phyloP scores from a whole-genome alignment of 92 coral and sea anemone genomes.

The Umimayanthus chanpuru region DNA sequence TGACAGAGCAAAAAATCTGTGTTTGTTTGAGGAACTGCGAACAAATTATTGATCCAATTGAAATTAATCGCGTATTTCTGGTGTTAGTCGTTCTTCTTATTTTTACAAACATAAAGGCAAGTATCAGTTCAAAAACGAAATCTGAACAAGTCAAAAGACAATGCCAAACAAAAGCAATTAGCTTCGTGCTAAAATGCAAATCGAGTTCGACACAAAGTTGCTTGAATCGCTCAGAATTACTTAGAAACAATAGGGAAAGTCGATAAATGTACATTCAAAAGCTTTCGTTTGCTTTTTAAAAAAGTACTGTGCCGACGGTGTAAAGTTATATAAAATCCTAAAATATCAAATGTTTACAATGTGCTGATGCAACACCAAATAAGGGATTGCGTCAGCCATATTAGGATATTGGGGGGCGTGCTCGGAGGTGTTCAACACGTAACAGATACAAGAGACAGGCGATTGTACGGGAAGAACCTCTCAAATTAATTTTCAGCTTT shows the following conservation, averaged over 20 bases:
- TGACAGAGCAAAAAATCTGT: background rate
- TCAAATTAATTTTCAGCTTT: background rate
- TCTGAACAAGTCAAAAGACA: no score
- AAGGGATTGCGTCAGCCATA: constrained; percentile 23
- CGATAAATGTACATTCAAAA: background rate
- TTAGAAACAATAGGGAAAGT: background rate
- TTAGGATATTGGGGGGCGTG: constrained; percentile 39
- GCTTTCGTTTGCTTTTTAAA: background rate
- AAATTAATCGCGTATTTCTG: background rate
- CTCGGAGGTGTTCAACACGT: background rate
- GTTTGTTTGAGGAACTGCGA: background rate
- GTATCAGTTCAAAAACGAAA: background rate
- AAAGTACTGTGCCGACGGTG: no score
- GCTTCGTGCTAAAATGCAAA: constrained; percentile 7
- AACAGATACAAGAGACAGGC: background rate
- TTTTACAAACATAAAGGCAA: background rate
- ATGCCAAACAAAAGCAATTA: background rate
- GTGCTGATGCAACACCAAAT: background rate
- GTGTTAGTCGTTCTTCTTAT: background rate
- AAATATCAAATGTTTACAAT: background rate
- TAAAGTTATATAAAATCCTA: no score
- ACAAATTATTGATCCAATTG: background rate
- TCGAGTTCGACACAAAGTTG: background rate
- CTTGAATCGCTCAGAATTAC: background rate
- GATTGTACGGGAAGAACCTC: background rate